A percentile compares a stretch with the other conserved stretches of the same genome.
These are phyloP conservation scores for Cancer borealis DNA, from an alignment of 2,888 invertebrate species.

Conservation along the genomic window DNA sequence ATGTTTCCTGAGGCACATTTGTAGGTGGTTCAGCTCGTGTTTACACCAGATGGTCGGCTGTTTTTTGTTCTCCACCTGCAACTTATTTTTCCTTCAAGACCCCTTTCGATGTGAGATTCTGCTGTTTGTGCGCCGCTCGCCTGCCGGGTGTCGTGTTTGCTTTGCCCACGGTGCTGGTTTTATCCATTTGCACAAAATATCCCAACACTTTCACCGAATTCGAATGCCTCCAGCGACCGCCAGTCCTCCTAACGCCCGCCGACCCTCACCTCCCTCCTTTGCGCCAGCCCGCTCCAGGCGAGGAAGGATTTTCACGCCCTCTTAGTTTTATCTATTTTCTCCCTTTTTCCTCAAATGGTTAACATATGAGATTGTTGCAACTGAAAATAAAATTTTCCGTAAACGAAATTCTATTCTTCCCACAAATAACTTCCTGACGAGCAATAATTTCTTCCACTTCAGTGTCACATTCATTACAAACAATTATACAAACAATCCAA, in stretches of 20 bases:
- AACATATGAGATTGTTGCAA: background rate
- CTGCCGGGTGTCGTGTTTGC: constrained; percentile 27
- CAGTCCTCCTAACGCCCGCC: background rate
- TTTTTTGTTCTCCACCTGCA: background rate
- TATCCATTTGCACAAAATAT: constrained; percentile 32
- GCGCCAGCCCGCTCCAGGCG: background rate
- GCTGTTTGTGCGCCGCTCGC: constrained; percentile 32
- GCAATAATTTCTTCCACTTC: background rate
- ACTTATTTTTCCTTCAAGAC: constrained; percentile 17
- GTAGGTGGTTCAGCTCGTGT: background rate
- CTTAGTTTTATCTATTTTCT: constrained; percentile 3
- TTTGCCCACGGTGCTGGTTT: constrained; percentile 32
- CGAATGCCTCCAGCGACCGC: constrained; percentile 2
- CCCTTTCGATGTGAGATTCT: constrained; percentile 14
- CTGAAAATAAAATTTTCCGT: background rate
- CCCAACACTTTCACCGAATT: constrained; percentile 21
- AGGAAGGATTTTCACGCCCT: background rate
- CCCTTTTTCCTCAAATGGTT: background rate
- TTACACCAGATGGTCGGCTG: constrained; percentile 21
- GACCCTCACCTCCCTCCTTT: background rate
- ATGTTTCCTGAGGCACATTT: background rate
- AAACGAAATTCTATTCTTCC: background rate
- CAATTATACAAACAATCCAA: background rate
- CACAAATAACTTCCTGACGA: background rate
- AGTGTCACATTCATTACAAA: background rate